Evolutionary conservation across 2,113 vertebrate species (phyloP).

Genomic region (Vombatus ursinus): DNA sequence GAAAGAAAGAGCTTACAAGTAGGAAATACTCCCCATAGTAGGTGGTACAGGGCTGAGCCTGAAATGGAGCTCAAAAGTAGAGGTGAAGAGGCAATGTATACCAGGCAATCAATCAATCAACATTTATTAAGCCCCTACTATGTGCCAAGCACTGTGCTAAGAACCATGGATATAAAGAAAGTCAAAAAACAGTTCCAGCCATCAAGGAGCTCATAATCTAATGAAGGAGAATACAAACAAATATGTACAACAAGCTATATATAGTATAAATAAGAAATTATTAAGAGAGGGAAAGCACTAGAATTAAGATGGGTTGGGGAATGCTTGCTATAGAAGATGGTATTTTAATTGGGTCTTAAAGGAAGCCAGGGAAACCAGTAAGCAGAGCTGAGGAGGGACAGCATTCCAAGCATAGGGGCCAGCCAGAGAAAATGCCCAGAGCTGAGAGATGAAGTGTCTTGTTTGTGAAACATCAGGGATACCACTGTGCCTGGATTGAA

Average conservation of each 20-base stretch:
- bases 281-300: background rate
- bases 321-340: background rate
- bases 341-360: background rate
- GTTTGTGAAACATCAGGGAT: background rate
- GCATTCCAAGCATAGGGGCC: background rate
- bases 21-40: background rate
- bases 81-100: background rate
- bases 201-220: background rate
- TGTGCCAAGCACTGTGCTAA: background rate
- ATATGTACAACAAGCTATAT: background rate
- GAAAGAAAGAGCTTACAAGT: background rate
- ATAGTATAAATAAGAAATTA: background rate
- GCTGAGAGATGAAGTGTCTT: background rate
- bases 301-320: background rate
- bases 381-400: background rate
- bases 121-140: background rate
- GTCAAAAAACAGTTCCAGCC: background rate
- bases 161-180: background rate
- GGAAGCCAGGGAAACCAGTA: background rate
- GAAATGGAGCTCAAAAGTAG: background rate
- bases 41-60: background rate
- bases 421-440: background rate
- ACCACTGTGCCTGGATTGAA: background rate
- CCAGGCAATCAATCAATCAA: background rate
- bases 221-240: background rate